Evolutionary conservation across 2,797 vertebrate species (phyloP).

Genomic region (Yasuhikotakia modesta): DNA sequence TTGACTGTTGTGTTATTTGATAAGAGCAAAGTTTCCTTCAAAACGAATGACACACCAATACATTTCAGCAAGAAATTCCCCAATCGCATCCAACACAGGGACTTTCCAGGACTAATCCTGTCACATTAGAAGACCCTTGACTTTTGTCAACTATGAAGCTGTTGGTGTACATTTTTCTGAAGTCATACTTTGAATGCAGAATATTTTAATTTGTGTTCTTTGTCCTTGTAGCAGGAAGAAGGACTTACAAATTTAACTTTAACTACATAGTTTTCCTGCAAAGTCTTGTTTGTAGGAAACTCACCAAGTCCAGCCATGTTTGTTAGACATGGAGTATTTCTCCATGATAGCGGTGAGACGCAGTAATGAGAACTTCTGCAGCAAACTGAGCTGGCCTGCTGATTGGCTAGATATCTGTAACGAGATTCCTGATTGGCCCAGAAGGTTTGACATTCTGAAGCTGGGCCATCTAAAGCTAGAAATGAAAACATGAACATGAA

Average conservation of each 20-base stretch:
- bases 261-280: no score
- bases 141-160: not conserved
- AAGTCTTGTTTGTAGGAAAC: conserved; percentile 50
- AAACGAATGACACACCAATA: not conserved
- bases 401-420: conserved; percentile 94
- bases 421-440: conserved; percentile 83
- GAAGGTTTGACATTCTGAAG: conserved; percentile 90
- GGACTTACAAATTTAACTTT: no score
- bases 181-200: not conserved
- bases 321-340: conserved; percentile 94
- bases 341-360: conserved; percentile 97
- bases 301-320: conserved; percentile 97
- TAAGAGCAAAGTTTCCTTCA: not conserved
- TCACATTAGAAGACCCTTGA: not conserved
- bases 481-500: conserved; percentile 15
- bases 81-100: conserved; percentile 13
- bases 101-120: conserved; percentile 23
- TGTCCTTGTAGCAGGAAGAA: not conserved
- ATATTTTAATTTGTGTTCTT: not conserved
- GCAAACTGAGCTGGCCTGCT: conserved; percentile 88
- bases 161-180: not conserved
- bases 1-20: conserved; percentile 10
- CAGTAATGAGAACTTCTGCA: conserved; percentile 94
- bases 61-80: not conserved
- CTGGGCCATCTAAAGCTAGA: conserved; percentile 91